Evolutionary conservation across 2,797 vertebrate species (phyloP), one percentile per base, ranked within the genome.

Genomic region (Mormyrops attenuatus): DNA sequence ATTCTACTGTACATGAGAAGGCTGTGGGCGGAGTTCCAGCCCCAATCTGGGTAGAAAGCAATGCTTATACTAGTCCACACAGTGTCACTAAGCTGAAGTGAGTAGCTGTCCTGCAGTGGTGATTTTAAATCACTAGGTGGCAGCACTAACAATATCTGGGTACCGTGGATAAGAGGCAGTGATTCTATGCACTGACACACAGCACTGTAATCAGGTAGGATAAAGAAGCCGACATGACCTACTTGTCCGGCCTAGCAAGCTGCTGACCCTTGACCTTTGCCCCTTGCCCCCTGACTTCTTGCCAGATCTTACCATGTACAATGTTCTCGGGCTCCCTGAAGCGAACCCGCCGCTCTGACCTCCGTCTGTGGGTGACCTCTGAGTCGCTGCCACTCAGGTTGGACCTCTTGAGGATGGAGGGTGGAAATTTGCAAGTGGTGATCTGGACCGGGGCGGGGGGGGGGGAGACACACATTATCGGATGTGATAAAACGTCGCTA

Each of bases 301-400:
- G 0, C 3, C 41, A 87, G 90, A 88, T 89, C 95, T 87, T 94
- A 98, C 97, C 97, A 80, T 97, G 95, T 89, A 97, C 93, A 26
- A 95, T 95, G 88, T 94, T 97, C 92, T 97, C 97, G 49, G 97
- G 97, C 92, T 98, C 97, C 87, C 94, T 96, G 95, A 99, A 99
- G 89, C 95, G 96, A 94, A 99, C 98, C 38, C 94, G 96, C 90
- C 97, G 95, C 82, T 96, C 95, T 1, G 95, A 92, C 95, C 95
- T 97, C 90, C 91, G 92, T 90, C 94, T 95, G 91, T 95, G 93
- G 55, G 69, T 91, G 11, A 91, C 89, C 6, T 94, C 93, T 57
- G 93, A 90, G 17, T 91, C 94, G 6, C 91, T 90, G 6, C 90
- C 90, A 88, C 41, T 93, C 87, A 93, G 91, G 4, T 91, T 92